Evolutionary conservation across 2,797 vertebrate species (phyloP).

Genomic region (Chaetophractus vellerosus): DNA sequence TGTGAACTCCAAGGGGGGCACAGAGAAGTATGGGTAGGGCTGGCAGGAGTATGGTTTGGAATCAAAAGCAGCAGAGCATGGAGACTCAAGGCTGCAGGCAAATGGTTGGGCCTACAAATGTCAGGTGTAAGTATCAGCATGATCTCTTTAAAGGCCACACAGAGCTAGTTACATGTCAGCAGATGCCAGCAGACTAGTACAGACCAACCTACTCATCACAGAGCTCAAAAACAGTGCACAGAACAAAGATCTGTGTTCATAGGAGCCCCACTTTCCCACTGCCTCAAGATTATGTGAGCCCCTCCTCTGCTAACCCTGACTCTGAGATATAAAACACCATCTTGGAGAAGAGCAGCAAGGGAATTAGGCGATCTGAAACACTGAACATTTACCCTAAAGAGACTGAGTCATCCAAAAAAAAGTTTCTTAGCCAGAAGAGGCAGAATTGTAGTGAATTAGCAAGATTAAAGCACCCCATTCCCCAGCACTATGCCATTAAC

Average conservation of each 20-base stretch:
- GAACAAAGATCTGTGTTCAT: slow-evolving; percentile 46
- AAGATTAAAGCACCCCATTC: slow-evolving; percentile 75
- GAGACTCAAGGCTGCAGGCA: background rate
- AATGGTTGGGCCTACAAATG: background rate
- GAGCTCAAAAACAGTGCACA: background rate
- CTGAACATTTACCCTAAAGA: slow-evolving; percentile 72
- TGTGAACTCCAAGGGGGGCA: background rate
- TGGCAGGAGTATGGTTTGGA: background rate
- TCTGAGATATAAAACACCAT: background rate
- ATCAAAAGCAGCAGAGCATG: background rate
- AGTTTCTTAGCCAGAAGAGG: slow-evolving; percentile 81
- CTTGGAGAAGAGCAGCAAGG: slow-evolving; percentile 44
- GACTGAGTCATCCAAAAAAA: slow-evolving; percentile 76
- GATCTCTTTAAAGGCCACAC: background rate
- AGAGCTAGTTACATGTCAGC: slow-evolving; percentile 12
- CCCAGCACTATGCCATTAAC: slow-evolving; percentile 59
- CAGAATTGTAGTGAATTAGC: slow-evolving; percentile 78
- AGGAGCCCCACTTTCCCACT: background rate
- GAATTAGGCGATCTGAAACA: slow-evolving; percentile 26
- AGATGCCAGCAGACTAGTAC: background rate
- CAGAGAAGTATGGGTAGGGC: background rate
- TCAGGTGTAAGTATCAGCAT: background rate
- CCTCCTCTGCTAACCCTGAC: background rate
- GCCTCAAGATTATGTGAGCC: background rate
- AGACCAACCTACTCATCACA: slow-evolving; percentile 9